These are phyloP conservation scores for Apamea sordens DNA, from an alignment of 2,888 invertebrate species.

Conservation along the genomic window DNA sequence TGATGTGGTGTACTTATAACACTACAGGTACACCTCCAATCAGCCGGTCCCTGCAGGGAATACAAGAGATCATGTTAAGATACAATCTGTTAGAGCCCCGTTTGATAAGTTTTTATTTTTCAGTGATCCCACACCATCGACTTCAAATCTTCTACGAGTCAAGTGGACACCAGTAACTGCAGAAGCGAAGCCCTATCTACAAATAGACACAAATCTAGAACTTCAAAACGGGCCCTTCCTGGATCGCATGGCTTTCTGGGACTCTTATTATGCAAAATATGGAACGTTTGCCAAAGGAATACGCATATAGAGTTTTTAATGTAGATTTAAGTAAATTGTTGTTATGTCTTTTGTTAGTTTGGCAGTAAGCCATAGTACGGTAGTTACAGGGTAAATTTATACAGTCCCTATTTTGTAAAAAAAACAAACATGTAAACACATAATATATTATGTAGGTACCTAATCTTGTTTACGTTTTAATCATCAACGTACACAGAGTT, in stretches of 20 bases:
- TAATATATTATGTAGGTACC: not conserved
- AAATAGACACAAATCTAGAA: not conserved
- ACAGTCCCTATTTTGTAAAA: not conserved
- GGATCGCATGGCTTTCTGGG: constrained; percentile 43
- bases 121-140: constrained; percentile 47
- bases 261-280: constrained; percentile 23
- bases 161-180: constrained; percentile 29
- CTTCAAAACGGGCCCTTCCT: constrained; percentile 4
- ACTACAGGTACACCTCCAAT: not conserved
- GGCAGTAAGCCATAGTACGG: not conserved
- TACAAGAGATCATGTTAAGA: not conserved
- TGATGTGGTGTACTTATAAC: not conserved
- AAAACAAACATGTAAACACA: not conserved
- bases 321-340: not conserved
- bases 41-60: too few relatives aligned
- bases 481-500: not conserved
- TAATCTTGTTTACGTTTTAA: constrained; percentile 1
- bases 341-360: not conserved
- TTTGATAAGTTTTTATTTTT: constrained; percentile 20
- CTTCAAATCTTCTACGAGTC: constrained; percentile 16
- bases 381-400: not conserved
- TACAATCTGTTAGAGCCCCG: not conserved
- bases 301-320: not conserved
- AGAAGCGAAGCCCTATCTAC: constrained; percentile 2
- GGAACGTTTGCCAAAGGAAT: constrained; percentile 19